A percentile compares a stretch with the other conserved stretches of the same genome.
These are phyloP conservation scores for Scomber colias DNA, from an alignment of 2,113 vertebrate species.

Conservation along the genomic window DNA sequence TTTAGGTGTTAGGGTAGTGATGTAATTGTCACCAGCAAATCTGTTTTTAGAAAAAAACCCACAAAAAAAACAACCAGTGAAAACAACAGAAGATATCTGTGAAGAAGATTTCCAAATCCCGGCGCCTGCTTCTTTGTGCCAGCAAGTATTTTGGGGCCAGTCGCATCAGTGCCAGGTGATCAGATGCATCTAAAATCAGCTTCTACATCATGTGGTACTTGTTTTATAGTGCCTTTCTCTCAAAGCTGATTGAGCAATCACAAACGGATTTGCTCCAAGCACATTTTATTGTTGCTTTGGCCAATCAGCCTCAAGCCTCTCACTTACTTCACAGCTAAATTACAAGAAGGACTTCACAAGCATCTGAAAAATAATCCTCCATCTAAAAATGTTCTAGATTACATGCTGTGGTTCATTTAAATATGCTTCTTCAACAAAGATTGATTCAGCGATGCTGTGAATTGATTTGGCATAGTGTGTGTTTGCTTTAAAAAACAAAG, in stretches of 20 bases:
- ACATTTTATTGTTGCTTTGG: not conserved
- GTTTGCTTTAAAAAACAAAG: too few species aligned
- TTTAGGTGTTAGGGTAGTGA: too few species aligned
- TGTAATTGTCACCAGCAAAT: not conserved
- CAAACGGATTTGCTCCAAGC: not conserved
- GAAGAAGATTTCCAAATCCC: not conserved
- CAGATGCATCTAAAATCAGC: slow-evolving; percentile 22
- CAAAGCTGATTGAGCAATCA: slow-evolving; percentile 35
- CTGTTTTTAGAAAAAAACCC: too few species aligned
- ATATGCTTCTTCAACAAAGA: not conserved
- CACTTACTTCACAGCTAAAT: not conserved
- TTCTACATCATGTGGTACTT: not conserved
- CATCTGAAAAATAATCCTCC: not conserved
- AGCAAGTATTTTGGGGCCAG: slow-evolving; percentile 12
- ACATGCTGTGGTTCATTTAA: not conserved
- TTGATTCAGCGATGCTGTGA: not conserved
- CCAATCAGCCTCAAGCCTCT: slow-evolving; percentile 23
- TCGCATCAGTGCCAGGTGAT: not conserved
- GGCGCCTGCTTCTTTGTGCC: not conserved
- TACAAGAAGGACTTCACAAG: not conserved
- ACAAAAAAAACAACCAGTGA: too few species aligned
- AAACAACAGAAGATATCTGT: too few species aligned
- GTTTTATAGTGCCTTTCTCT: not conserved
- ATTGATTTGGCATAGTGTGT: not conserved
- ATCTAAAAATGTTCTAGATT: slow-evolving; percentile 3